Conservation (phyloP, 2,888 invertebrate genomes). For the Pheosia tremula region DNA sequence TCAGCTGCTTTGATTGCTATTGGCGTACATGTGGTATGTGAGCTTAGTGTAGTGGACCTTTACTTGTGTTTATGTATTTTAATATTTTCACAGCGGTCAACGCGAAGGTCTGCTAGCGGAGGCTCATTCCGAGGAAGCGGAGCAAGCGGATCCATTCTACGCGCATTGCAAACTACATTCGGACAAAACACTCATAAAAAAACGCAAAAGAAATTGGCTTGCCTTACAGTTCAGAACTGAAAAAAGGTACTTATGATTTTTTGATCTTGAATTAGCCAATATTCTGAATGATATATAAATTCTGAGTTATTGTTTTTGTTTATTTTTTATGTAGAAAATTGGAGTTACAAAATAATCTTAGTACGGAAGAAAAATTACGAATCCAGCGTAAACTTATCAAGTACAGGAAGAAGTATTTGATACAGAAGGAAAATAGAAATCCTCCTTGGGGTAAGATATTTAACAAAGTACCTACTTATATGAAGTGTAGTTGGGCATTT, state of each 20-base stretch:
- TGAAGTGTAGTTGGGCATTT: too few species aligned
- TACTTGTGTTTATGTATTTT: neutral
- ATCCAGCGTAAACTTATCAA: slow-evolving; percentile 93
- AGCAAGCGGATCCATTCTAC: slow-evolving; percentile 98
- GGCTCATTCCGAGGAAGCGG: slow-evolving; percentile 94
- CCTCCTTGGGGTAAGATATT: slow-evolving; percentile 91
- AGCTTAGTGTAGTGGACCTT: neutral
- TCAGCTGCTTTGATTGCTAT: too few species aligned
- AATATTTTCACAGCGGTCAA: slow-evolving; percentile 88
- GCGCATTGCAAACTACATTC: slow-evolving; percentile 98
- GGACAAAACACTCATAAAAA: slow-evolving; percentile 93
- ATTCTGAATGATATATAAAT: too few species aligned
- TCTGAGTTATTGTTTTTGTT: neutral
- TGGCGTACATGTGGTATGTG: too few species aligned
- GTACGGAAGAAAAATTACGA: slow-evolving; percentile 88
- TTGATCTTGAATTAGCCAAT: too few species aligned
- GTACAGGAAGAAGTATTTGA: slow-evolving; percentile 92
- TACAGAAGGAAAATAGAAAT: slow-evolving; percentile 88
- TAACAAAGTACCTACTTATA: neutral
- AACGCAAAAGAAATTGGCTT: slow-evolving; percentile 93
- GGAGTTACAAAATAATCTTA: slow-evolving; percentile 85
- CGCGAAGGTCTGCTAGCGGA: slow-evolving; percentile 96
- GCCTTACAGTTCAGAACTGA: slow-evolving; percentile 93
- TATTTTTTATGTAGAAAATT: slow-evolving; percentile 64
- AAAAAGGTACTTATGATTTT: slow-evolving; percentile 71